A percentile compares a stretch with the other conserved stretches of the same genome.
These are phyloP conservation scores for Tetrao urogallus DNA, from an alignment of 2,113 vertebrate genomes.

Conservation along the genomic window DNA sequence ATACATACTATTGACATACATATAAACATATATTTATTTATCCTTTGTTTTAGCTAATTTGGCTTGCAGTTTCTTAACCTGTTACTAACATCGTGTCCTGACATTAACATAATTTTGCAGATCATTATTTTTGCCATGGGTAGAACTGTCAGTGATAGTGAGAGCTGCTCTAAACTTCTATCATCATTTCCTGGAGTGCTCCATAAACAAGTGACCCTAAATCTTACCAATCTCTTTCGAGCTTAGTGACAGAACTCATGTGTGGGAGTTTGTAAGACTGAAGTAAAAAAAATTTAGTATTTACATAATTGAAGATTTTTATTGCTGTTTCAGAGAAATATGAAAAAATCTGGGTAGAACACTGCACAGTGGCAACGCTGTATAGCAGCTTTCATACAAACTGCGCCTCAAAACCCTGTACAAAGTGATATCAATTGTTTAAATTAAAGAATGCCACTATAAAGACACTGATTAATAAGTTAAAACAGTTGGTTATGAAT, in stretches of 20 bases:
- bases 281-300: background rate
- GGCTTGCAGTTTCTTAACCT: background rate
- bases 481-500: conserved; percentile 69
- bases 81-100: background rate
- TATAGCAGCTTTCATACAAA: conserved; percentile 45
- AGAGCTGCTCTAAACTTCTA: background rate
- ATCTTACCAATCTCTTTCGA: background rate
- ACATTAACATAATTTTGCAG: background rate
- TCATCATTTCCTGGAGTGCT: background rate
- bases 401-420: conserved; percentile 25
- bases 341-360: conserved; percentile 39
- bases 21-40: background rate
- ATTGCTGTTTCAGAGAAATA: background rate
- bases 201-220: background rate
- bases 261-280: background rate
- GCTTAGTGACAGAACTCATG: background rate
- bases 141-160: background rate
- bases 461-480: conserved; percentile 72
- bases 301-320: background rate
- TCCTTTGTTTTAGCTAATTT: background rate
- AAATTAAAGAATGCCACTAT: conserved; percentile 54
- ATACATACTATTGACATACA: background rate
- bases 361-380: background rate
- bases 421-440: conserved; percentile 55
- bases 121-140: background rate